Evolutionary conservation across 2,797 vertebrate genomes (phyloP), one percentile per base, ranked within the genome.

Genomic region (Malurus splendens): DNA sequence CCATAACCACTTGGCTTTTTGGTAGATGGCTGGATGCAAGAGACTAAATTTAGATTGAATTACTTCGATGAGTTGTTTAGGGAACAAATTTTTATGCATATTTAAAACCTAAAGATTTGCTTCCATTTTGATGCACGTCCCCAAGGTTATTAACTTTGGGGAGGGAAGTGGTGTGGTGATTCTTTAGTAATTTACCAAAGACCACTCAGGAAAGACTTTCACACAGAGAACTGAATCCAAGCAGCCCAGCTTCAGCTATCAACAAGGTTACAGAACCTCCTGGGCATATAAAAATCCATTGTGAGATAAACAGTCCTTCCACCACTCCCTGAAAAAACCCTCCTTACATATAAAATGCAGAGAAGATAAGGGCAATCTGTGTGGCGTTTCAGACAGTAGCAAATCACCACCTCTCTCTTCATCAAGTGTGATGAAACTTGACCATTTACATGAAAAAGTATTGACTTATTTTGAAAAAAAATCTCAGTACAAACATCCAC

Each of bases 141-240:
- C 78, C 59, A 32, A 72, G 66, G 25, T 56, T 45, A n/a, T 5
- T 55, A 33, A 5, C 7, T 77, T 36, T 9, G 9, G 7, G 14
- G 30, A 33, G 3, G 10, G 27, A 55, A 76, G 3, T 41, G 8
- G 5, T 6, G 2, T 36, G 4, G 7, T 52, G 18, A 1, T 2
- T 75, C 12, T 90, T 54, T 72, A 75, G 47, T 56, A 54, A n/a
- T 64, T 87, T 83, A 42, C 15, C 22, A 32, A 87, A 87, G 18
- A 25, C 7, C 13, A 36, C 27, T 9, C 15, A 77, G 42, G 10
- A 89, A 73, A 48, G 11, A 5, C 7, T 76, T 11, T 23, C 27
- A 45, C 1, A 7, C 23, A 76, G 33, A 68, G 38, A 76, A 38
- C 33, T 60, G 41, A 61, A 27, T 4, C 19, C 14, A 36, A 57